Conservation (phyloP, 1,140 invertebrate species). For the Drosophila miranda region DNA sequence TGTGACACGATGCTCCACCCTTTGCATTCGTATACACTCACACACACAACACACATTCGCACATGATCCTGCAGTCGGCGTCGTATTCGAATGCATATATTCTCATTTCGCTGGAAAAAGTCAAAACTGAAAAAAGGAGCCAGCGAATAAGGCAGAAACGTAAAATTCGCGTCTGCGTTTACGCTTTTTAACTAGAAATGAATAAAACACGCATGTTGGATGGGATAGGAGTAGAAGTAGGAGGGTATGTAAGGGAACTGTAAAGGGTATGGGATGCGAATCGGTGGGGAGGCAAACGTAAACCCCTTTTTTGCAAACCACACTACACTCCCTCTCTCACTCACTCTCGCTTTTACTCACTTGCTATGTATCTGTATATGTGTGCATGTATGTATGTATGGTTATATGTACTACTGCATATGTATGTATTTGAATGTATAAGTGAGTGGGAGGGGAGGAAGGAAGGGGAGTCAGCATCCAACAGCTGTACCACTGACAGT, state of each 20-base stretch:
- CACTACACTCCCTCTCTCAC: conserved; percentile 16
- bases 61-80: background rate
- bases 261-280: conserved; percentile 2
- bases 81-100: conserved; percentile 16
- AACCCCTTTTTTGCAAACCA: conserved; percentile 20
- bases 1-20: conserved; percentile 37
- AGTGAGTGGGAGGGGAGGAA: background rate
- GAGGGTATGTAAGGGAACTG: background rate
- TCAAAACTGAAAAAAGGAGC: conserved; percentile 40
- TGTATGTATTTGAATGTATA: conserved; percentile 3
- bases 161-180: conserved; percentile 68
- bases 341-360: conserved; percentile 2
- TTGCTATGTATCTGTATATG: background rate
- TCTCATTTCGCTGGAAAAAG: conserved; percentile 39
- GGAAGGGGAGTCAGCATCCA: conserved; percentile 30
- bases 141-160: conserved; percentile 30
- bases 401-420: background rate
- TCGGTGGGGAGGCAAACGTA: background rate
- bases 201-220: conserved; percentile 47
- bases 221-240: conserved; percentile 1
- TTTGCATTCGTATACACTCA: conserved; percentile 8
- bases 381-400: conserved; percentile 4
- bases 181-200: conserved; percentile 68
- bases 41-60: background rate
- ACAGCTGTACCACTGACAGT: conserved; percentile 29